These are phyloP conservation scores for Melitaea cinxia DNA, from an alignment of 1,140 invertebrate species.

Conservation along the genomic window DNA sequence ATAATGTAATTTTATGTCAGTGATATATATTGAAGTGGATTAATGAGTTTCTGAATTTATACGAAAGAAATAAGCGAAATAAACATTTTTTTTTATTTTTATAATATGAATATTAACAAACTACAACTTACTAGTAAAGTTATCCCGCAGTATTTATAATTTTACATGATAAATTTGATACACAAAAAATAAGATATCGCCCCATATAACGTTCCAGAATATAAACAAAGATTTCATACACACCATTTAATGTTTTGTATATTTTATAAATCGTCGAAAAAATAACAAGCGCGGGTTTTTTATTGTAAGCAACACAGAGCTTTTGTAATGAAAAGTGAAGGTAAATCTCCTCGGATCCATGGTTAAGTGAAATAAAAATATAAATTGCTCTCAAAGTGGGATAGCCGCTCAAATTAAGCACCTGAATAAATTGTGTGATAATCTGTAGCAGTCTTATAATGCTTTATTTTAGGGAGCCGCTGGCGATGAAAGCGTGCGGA, in stretches of 20 bases:
- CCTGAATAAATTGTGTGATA: conserved; percentile 81
- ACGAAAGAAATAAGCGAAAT: no score
- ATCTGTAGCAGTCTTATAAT: conserved; percentile 76
- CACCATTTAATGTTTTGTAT: not conserved
- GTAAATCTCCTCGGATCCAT: conserved; percentile 62
- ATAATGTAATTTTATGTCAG: no score
- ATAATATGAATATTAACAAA: no score
- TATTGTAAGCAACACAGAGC: conserved; percentile 31
- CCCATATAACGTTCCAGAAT: no score
- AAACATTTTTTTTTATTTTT: no score
- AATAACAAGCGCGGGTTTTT: conserved; percentile 27
- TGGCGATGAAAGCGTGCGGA: conserved; percentile 54
- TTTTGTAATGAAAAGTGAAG: conserved; percentile 58
- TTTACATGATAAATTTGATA: no score
- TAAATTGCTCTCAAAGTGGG: conserved; percentile 71
- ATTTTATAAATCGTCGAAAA: not conserved
- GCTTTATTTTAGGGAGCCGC: conserved; percentile 68
- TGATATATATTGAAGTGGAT: no score
- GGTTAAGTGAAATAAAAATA: conserved; percentile 78
- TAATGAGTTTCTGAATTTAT: no score
- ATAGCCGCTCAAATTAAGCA: conserved; percentile 78
- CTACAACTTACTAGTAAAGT: no score
- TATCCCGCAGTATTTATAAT: no score
- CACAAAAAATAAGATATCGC: no score
- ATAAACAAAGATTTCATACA: not conserved